A percentile compares a stretch with the other conserved stretches of the same genome.
These are phyloP conservation scores for Leguminivora glycinivorella DNA, from an alignment of 1,140 invertebrate genomes.

Conservation along the genomic window DNA sequence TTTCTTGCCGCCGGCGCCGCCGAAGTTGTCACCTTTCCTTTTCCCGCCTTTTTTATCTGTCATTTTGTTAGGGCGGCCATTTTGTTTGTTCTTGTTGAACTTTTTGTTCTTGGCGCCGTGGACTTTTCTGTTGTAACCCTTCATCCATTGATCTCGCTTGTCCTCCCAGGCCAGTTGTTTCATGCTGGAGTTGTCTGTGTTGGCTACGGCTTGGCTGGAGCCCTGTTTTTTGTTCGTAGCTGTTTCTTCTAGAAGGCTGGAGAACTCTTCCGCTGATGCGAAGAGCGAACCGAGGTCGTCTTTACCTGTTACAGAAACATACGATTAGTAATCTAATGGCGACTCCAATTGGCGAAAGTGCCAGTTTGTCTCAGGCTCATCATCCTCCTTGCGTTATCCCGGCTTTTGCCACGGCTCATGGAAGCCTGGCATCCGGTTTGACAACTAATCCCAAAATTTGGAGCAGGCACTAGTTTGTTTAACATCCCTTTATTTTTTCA, in stretches of 20 bases:
- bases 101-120: constrained; percentile 53
- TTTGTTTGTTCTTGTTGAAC: constrained; percentile 33
- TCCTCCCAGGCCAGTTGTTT: constrained; percentile 86
- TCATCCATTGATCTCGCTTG: constrained; percentile 76
- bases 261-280: constrained; percentile 87
- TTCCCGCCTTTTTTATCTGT: constrained; percentile 52
- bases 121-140: constrained; percentile 71
- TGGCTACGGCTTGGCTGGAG: constrained; percentile 81
- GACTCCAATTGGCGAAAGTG: not conserved
- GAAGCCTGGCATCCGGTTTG: too few relatives aligned
- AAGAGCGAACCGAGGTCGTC: constrained; percentile 80
- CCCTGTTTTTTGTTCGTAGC: constrained; percentile 82
- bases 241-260: constrained; percentile 85
- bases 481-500: too few relatives aligned
- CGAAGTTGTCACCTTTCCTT: constrained; percentile 48
- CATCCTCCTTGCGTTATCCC: too few relatives aligned
- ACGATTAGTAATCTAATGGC: constrained; percentile 28
- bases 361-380: too few relatives aligned
- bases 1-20: constrained; percentile 40
- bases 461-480: too few relatives aligned
- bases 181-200: constrained; percentile 82
- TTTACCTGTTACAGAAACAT: constrained; percentile 49
- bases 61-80: constrained; percentile 27
- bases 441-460: too few relatives aligned
- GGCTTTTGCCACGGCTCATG: too few relatives aligned